These are phyloP conservation scores for Leucoraja ocellata DNA, from an alignment of 2,797 vertebrate genomes.

Conservation along the genomic window DNA sequence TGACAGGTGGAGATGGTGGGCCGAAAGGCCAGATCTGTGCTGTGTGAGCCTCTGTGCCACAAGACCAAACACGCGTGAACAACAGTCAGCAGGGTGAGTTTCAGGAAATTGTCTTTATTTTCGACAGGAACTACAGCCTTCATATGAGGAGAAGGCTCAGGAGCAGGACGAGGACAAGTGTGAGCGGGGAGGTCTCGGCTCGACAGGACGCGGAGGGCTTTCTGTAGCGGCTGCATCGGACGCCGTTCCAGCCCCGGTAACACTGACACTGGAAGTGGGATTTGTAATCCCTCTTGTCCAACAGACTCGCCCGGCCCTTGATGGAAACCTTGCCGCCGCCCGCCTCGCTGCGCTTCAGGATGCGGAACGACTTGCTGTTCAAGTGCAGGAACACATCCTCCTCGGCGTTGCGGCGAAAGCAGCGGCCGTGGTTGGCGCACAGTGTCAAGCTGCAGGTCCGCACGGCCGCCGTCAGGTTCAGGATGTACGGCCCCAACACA, in stretches of 20 bases:
- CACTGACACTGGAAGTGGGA: slow-evolving; percentile 66
- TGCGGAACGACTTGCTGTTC: slow-evolving; percentile 36
- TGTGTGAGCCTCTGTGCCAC: neutral
- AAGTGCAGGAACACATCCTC: slow-evolving; percentile 51
- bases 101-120: neutral
- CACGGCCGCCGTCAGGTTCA: slow-evolving; percentile 57
- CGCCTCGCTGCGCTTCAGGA: neutral
- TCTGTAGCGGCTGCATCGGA: slow-evolving; percentile 50
- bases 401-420: slow-evolving; percentile 52
- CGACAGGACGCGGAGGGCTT: fast-evolving
- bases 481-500: slow-evolving; percentile 67
- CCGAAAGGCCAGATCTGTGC: too few species aligned
- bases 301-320: slow-evolving; percentile 35
- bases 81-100: neutral
- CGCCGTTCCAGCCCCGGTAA: slow-evolving; percentile 67
- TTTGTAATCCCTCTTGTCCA: slow-evolving; percentile 35
- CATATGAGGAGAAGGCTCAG: neutral
- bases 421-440: slow-evolving; percentile 69
- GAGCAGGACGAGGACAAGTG: neutral
- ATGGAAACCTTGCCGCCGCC: neutral
- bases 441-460: slow-evolving; percentile 58
- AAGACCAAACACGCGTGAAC: neutral
- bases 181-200: neutral
- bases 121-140: neutral
- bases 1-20: too few species aligned